These are phyloP conservation scores for Rotaria sp. DNA, from an alignment of 2,888 invertebrate genomes.

Conservation along the genomic window DNA sequence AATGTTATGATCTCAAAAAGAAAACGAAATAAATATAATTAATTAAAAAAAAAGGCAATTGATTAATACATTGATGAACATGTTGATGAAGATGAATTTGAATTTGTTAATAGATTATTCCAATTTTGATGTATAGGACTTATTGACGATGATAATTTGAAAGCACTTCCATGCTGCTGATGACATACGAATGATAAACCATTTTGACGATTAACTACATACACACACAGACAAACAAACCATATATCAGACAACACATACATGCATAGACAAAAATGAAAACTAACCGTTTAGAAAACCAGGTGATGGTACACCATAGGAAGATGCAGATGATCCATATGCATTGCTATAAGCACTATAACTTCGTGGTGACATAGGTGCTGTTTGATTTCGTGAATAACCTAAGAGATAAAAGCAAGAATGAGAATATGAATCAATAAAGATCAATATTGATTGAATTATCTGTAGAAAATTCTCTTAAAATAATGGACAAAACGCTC, in stretches of 20 bases:
- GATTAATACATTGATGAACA: not conserved
- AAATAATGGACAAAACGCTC: not conserved
- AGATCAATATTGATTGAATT: too few relatives aligned
- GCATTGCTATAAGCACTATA: constrained; percentile 34
- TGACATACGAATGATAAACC: not conserved
- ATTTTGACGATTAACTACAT: constrained; percentile 2
- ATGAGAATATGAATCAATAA: not conserved
- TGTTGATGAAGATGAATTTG: not conserved
- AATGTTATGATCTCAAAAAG: too few relatives aligned
- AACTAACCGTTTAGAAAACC: constrained; percentile 37
- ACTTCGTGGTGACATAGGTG: constrained; percentile 38
- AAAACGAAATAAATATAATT: too few relatives aligned
- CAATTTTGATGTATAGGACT: not conserved
- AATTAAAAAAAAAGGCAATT: too few relatives aligned
- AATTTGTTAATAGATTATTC: not conserved
- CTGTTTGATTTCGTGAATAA: constrained; percentile 38
- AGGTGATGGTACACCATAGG: constrained; percentile 37
- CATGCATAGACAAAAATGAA: not conserved
- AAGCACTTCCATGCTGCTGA: not conserved
- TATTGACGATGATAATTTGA: not conserved
- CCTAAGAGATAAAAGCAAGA: not conserved
- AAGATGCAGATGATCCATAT: not conserved
- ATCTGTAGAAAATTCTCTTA: too few relatives aligned
- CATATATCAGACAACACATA: not conserved
- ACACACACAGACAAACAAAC: not conserved